Evolutionary conservation across 2,888 invertebrate species (phyloP), one percentile per base, ranked within the genome.

Genomic region (Thereva unica): DNA sequence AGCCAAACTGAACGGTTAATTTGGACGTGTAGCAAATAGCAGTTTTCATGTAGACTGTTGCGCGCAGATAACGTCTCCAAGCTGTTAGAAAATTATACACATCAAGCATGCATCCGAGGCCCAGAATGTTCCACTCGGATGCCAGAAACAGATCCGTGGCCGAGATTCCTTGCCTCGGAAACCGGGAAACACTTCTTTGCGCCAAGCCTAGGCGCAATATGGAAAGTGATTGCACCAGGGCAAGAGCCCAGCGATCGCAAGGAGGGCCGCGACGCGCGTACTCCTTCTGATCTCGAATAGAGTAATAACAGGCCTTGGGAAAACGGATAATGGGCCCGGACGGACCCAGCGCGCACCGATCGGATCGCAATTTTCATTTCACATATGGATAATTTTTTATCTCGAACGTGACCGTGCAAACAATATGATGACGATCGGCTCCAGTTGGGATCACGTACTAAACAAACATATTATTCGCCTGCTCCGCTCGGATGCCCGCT

Each of bases 321-420:
- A 68, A 68, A 57, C 54, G 68, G 68, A 68, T 66, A 49, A 50
- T 61, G 50, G 61, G 34, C 50, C 45, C 55, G 45, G 55, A 23
- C 23, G 23, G 23, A 23, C 23, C 23, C 55, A 64, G 54, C 54
- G 69, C 67, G 64, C 67, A 57, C 55, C 59, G 67, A 50, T 23
- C 68, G 69, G 69, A 69, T 68, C 67, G 72, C 72, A 71, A 72
- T 73, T 73, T 72, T 71, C 72, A 71, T 72, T 71, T 74, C 74
- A 74, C 74, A 74, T 74, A 73, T 74, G 74, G 71, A 73, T 72
- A 70, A 72, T 69, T 72, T 71, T 70, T 69, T 66, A 69, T 69
- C 66, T 68, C 66, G 64, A 69, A 69, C 69, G 69, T 69, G 69
- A 69, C 69, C 69, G 66, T 69, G 66, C 68, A 69, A 69, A 69